These are phyloP conservation scores for Plagiodera versicolora DNA, from an alignment of 2,888 invertebrate genomes.

Conservation along the genomic window DNA sequence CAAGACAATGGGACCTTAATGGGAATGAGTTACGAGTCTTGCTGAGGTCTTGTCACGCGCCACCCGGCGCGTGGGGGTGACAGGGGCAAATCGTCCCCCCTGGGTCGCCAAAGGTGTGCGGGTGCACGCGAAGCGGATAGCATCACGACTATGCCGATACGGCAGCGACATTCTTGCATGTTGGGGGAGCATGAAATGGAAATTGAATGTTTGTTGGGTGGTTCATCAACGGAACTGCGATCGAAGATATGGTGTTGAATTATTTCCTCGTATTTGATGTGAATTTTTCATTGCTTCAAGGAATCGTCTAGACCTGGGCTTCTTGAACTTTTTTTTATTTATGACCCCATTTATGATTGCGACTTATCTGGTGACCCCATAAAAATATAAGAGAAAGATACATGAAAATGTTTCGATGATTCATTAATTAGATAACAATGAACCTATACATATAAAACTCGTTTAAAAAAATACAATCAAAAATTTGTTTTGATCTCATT, in stretches of 20 bases:
- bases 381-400: too few relatives aligned
- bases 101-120: not conserved
- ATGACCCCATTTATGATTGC: too few relatives aligned
- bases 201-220: not conserved
- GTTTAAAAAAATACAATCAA: too few relatives aligned
- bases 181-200: not conserved
- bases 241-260: not conserved
- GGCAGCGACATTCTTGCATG: not conserved
- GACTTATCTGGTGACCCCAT: too few relatives aligned
- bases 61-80: conserved; percentile 6
- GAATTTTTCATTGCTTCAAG: too few relatives aligned
- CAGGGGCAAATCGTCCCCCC: not conserved
- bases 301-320: too few relatives aligned
- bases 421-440: too few relatives aligned
- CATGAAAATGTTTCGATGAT: too few relatives aligned
- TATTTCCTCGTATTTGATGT: too few relatives aligned
- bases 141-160: not conserved
- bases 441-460: too few relatives aligned
- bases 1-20: conserved; percentile 9
- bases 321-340: too few relatives aligned
- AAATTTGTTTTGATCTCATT: too few relatives aligned
- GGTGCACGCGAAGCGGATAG: conserved; percentile 3
- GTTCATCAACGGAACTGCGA: not conserved
- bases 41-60: conserved; percentile 12
- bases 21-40: conserved; percentile 14